Base-by-base conservation (phyloP, 2,888 invertebrate species). In the Melikaiella ostensackeni region DNA sequence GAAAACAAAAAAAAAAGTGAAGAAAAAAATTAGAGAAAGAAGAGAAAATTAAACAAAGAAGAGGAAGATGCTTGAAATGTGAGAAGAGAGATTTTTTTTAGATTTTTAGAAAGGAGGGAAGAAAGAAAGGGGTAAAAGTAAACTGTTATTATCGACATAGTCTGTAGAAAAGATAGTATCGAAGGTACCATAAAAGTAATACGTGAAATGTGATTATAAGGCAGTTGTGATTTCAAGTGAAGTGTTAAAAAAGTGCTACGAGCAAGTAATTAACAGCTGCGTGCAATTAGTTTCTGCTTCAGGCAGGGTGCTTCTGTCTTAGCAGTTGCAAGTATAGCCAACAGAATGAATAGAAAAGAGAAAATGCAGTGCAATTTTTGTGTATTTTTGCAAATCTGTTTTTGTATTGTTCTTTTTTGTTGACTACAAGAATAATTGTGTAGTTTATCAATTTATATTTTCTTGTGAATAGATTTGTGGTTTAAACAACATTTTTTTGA, bases 181-280 rank as follows among this genome's bases (percentile, higher is more conserved):
- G 27, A 57, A 38, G 30, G 11, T 50, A 38, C 57, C 30, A 59
- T 46, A 59, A 74, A 33, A 59, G 35, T 59, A 46, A 57, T 24
- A 74, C 8, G 74, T 74, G 74, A 57, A 74, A 59, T 55, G 74
- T 74, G 66, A 66, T 66, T 66, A 66, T 50, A 66, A 66, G 46
- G 66, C 66, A 66, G 46, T 66, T 46, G 66, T 66, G 66, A 66
- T 27, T 50, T 66, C 5, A 30, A 66, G 66, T 59, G 74, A 42
- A 59, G 59, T 74, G 27, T 74, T 80, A 78, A 77, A 73, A 75
- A 61, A 35, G 80, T 80, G 80, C 80, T 62, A 77, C 77, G 79
- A 80, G 75, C 70, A 77, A 78, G 73, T 79, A 82, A 80, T 77
- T 80, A 79, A 78, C 63, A 66, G 75, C 79, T 82, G 80, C 80